A percentile compares a stretch with the other conserved stretches of the same genome.
Conservation (phyloP, 2,888 invertebrate species). For the Eilema depressum region DNA sequence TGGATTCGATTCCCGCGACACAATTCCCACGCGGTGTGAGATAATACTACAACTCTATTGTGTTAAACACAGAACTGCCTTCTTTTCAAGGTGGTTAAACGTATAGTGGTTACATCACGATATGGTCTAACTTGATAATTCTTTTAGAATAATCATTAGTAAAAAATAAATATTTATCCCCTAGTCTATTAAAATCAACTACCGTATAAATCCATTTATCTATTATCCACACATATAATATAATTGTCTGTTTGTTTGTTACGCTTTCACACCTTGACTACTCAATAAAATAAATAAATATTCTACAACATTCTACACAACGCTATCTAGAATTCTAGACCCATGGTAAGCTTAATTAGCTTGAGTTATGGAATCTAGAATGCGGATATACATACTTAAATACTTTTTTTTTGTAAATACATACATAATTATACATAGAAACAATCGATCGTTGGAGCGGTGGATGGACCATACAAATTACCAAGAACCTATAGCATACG, state of each 20-base stretch:
- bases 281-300: too few species aligned
- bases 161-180: too few species aligned
- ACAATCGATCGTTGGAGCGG: neutral
- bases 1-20: constrained; percentile 54
- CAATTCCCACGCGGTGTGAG: constrained; percentile 54
- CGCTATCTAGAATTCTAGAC: too few species aligned
- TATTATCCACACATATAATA: neutral
- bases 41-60: constrained; percentile 47
- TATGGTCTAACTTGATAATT: constrained; percentile 21
- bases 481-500: too few species aligned
- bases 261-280: neutral
- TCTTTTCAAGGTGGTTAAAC: constrained; percentile 51
- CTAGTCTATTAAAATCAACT: neutral
- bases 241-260: neutral
- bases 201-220: neutral
- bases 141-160: neutral
- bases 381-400: too few species aligned
- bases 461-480: too few species aligned
- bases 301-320: too few species aligned
- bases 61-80: constrained; percentile 38
- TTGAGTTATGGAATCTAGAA: too few species aligned
- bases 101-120: constrained; percentile 32
- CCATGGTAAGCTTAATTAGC: too few species aligned
- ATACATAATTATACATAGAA: too few species aligned
- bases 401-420: too few species aligned